Percentiles rank a stretch among this genome's conserved stretches.
Conservation (phyloP, 2,797 vertebrate species). For the Graptemys geographica region DNA sequence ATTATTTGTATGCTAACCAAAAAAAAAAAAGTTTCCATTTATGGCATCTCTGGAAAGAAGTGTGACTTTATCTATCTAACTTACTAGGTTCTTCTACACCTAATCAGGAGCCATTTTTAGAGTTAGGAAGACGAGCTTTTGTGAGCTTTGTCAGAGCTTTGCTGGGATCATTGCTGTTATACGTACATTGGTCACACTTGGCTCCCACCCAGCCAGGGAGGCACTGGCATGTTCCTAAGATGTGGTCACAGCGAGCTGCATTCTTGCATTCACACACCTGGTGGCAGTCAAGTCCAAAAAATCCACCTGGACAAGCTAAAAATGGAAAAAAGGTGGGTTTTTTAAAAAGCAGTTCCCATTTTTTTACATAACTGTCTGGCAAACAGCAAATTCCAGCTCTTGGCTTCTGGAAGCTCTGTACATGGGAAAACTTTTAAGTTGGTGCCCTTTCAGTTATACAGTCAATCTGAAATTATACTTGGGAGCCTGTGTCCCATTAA, state of each 20-base stretch:
- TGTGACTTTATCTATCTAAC: rapidly evolving
- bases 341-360: neutral
- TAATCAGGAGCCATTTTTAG: neutral
- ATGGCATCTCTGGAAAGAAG: neutral
- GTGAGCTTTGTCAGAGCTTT: rapidly evolving
- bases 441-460: neutral
- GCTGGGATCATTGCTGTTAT: rapidly evolving
- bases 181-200: conserved; percentile 73
- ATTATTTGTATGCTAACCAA: neutral
- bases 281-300: conserved; percentile 87
- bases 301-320: conserved; percentile 84
- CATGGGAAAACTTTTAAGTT: neutral
- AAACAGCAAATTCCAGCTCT: neutral
- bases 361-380: neutral
- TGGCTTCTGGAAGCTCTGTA: neutral
- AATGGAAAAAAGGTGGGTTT: conserved; percentile 61
- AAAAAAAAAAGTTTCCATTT: neutral
- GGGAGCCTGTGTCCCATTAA: neutral
- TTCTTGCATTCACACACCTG: conserved; percentile 89
- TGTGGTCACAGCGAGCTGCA: conserved; percentile 85
- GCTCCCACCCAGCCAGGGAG: conserved; percentile 83
- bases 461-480: neutral
- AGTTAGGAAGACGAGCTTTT: rapidly evolving
- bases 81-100: rapidly evolving
- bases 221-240: conserved; percentile 82